Conservation (phyloP, 2,113 vertebrate genomes). For the rabbit (Oryctolagus cuniculus) region mOryCun1.1 NC_091435.1:150596001-150596500, state of each 20-base stretch:
- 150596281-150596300: neutral
- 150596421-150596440: neutral
- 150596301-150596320: neutral
- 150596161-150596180: neutral
- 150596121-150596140: neutral
- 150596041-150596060: neutral
- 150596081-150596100: constrained; percentile 30
- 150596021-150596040: neutral
- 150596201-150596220: neutral
- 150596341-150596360: neutral
- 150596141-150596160: constrained; percentile 47
- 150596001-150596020: neutral
- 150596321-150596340: neutral
- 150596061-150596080: neutral
- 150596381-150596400: neutral
- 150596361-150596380: neutral
- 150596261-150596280: neutral
- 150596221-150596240: neutral
- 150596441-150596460: neutral
- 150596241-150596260: neutral
- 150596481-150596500: neutral
- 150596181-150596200: neutral
- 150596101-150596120: neutral
- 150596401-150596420: neutral
- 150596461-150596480: neutral